phyloP scores from a whole-genome alignment of 37 sponge, comb jelly and placozoan species.

The Chondrilla cf. caribensis region DNA sequence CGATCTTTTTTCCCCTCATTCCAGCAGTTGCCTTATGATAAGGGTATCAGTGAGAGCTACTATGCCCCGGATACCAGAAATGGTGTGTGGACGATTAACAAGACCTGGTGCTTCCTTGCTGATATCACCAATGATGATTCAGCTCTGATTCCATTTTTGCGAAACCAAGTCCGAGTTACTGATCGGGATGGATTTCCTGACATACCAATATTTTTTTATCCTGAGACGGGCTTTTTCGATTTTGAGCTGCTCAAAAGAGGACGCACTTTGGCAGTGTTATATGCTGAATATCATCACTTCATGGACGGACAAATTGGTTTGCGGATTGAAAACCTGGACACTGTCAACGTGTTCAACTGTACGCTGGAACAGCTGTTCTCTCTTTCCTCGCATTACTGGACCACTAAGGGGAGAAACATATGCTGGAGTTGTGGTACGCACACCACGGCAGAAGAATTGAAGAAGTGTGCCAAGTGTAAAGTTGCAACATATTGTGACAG shows the following conservation, averaged over 20 bases:
- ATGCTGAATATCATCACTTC: constrained; percentile 36
- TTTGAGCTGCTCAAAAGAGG: constrained; percentile 23
- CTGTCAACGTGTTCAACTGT: constrained; percentile 23
- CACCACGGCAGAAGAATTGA: not conserved
- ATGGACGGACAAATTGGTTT: constrained; percentile 40
- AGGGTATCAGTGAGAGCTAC: constrained; percentile 14
- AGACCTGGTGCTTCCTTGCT: constrained; percentile 46
- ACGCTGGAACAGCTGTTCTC: constrained; percentile 15
- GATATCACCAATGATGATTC: constrained; percentile 45
- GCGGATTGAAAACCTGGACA: constrained; percentile 34
- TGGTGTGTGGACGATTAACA: not conserved
- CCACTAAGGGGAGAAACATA: not conserved
- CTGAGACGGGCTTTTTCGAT: constrained; percentile 34
- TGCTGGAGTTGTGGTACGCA: constrained; percentile 39
- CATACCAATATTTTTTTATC: constrained; percentile 54
- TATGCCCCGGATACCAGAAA: not conserved
- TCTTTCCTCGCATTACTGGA: constrained; percentile 24
- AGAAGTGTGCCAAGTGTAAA: constrained; percentile 43
- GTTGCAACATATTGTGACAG: constrained; percentile 43
- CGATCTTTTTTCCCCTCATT: constrained; percentile 25
- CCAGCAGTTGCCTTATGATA: constrained; percentile 18
- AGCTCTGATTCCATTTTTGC: constrained; percentile 8
- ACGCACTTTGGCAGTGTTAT: constrained; percentile 20
- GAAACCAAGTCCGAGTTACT: constrained; percentile 18
- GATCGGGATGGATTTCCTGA: constrained; percentile 23